Evolutionary conservation across 2,797 vertebrate genomes (phyloP), one percentile per base, ranked within the genome.

Genomic region (Sebastolobus altivelis): DNA sequence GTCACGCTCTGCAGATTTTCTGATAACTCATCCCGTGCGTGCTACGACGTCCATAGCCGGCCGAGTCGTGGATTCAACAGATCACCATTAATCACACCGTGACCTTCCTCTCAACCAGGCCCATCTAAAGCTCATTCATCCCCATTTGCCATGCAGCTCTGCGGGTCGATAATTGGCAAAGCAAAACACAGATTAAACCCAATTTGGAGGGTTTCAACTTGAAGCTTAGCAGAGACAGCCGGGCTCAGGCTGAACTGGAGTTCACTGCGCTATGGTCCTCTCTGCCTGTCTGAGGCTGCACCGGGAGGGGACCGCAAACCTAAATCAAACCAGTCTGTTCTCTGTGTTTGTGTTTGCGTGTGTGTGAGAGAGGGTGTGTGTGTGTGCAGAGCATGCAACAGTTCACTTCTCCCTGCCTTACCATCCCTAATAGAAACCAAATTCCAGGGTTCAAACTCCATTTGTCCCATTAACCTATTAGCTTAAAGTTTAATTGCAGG

Each of bases 401-500:
- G 83, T 84, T 83, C 87, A 83, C 78, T 78, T 77, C 77, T 87
- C 76, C 66, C 85, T 72, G 83, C 81, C 65, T 82, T 90, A 85
- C 89, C 88, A 87, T 89, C 72, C 80, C 83, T 94, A 94, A 95
- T 93, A 86, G 85, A 92, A 95, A 92, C 89, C 93, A 91, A 91
- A 92, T 91, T 86, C 73, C 84, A 83, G 76, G 81, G 10, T 92
- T 93, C 87, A 90, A 87, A 91, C 90, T 92, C 88, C 85, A 91
- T 94, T 94, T 95, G 92, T 93, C 90, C 93, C 93, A 91, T 95
- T 94, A 94, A 94, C 90, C 92, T 89, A 91, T 95, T 94, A 92
- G 83, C 82, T 91, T 72, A 88, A 89, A 92, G 91, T 94, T 95
- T 94, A 94, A 95, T 95, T 83, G 90, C 94, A 94, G 95, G 94